Evolutionary conservation across 2,797 vertebrate genomes (phyloP).

Genomic region (Trematomus bernacchii): DNA sequence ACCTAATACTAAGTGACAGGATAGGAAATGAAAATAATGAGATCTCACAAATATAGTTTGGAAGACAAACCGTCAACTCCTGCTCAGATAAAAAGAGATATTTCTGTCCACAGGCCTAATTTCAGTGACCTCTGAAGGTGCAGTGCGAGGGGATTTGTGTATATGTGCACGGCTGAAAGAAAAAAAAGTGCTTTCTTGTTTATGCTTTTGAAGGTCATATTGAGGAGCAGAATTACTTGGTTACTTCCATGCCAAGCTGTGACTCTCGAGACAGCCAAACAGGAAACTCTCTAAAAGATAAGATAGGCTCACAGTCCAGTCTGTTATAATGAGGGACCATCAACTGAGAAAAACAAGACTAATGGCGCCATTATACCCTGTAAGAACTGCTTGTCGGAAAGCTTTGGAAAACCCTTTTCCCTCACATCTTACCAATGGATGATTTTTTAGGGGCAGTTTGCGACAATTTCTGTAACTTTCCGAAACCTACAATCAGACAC

Average conservation of each 20-base stretch:
- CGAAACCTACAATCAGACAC: background rate
- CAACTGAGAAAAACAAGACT: slow-evolving; percentile 25
- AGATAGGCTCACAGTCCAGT: slow-evolving; percentile 30
- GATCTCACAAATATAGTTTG: slow-evolving; percentile 74
- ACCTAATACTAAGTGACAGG: slow-evolving; percentile 81
- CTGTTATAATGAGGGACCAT: slow-evolving; percentile 30
- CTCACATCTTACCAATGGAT: background rate
- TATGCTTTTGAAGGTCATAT: slow-evolving; percentile 44
- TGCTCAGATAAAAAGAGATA: slow-evolving; percentile 60
- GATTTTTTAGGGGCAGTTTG: background rate
- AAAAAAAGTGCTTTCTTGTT: slow-evolving; percentile 23
- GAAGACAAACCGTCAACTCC: slow-evolving; percentile 58
- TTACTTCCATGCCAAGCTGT: slow-evolving; percentile 25
- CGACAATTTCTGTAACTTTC: background rate
- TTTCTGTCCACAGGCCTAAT: slow-evolving; percentile 64
- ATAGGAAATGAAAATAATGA: slow-evolving; percentile 83
- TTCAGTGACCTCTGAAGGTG: slow-evolving; percentile 61
- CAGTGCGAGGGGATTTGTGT: slow-evolving; percentile 20
- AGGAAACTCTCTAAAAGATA: slow-evolving; percentile 28
- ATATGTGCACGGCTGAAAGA: slow-evolving; percentile 14
- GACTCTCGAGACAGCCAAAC: slow-evolving; percentile 8
- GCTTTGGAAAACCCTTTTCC: background rate
- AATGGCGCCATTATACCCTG: background rate
- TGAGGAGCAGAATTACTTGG: slow-evolving; percentile 20
- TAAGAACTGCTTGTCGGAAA: slow-evolving; percentile 1